phyloP scores from a whole-genome alignment of 2,797 vertebrate genomes.

The Centroberyx gerrardi region DNA sequence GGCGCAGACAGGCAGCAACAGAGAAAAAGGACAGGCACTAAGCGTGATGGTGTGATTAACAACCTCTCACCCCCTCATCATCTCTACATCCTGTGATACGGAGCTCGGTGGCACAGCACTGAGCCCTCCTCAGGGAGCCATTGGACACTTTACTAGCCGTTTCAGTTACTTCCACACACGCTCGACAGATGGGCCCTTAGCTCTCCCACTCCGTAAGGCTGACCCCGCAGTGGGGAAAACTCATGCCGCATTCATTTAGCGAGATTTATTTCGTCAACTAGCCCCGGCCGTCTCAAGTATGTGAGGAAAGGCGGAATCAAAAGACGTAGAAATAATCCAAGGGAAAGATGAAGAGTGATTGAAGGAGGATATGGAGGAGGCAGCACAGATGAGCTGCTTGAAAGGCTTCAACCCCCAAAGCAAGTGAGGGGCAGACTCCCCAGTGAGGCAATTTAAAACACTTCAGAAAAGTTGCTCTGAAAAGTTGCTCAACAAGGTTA shows the following conservation, averaged over 20 bases:
- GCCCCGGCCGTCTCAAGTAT: conserved; percentile 36
- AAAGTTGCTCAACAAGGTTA: conserved; percentile 6
- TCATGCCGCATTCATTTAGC: conserved; percentile 54
- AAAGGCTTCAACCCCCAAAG: conserved; percentile 16
- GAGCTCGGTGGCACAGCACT: conserved; percentile 43
- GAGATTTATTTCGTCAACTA: conserved; percentile 60
- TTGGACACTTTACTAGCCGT: conserved; percentile 65
- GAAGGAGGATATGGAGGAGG: conserved; percentile 45
- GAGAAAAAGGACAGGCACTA: conserved; percentile 15
- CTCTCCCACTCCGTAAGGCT: conserved; percentile 60
- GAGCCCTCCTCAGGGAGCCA: conserved; percentile 67
- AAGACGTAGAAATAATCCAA: conserved; percentile 48
- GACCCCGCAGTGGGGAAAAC: conserved; percentile 47
- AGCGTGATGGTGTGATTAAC: conserved; percentile 66
- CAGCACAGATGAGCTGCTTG: conserved; percentile 23
- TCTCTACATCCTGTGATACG: conserved; percentile 56
- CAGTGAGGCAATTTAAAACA: not conserved
- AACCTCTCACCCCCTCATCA: conserved; percentile 58
- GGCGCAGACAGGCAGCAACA: not conserved
- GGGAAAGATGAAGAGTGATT: conserved; percentile 27
- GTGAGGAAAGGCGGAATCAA: conserved; percentile 53
- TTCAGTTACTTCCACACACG: conserved; percentile 65
- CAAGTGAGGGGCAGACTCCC: conserved; percentile 28
- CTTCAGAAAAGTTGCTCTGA: conserved; percentile 21
- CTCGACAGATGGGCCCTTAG: conserved; percentile 74